Percentiles rank a stretch among this genome's conserved stretches.
Evolutionary conservation across 2,113 vertebrate genomes (phyloP).

Genomic region (Archocentrus centrarchus): DNA sequence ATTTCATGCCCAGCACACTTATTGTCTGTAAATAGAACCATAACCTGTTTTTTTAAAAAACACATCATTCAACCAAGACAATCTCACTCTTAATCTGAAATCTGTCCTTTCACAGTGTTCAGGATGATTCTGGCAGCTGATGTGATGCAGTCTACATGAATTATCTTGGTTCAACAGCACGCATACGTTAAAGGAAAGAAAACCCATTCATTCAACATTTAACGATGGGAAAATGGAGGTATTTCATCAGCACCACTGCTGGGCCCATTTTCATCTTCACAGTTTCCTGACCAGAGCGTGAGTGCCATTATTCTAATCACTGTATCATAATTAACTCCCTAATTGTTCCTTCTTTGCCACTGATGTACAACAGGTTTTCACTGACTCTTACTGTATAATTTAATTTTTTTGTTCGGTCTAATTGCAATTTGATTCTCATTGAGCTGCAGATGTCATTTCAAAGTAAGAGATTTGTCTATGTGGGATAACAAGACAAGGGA

Average conservation of each 20-base stretch:
- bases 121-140: background rate
- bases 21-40: conserved; percentile 6
- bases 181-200: background rate
- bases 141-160: background rate
- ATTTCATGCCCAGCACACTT: conserved; percentile 15
- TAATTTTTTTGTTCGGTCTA: background rate
- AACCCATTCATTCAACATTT: conserved; percentile 9
- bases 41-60: background rate
- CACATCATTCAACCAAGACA: background rate
- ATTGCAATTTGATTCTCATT: conserved; percentile 1
- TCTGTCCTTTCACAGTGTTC: background rate
- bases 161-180: background rate
- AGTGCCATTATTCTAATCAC: conserved; percentile 7
- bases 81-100: background rate
- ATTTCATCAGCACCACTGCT: conserved; percentile 1
- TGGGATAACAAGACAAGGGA: too few species aligned
- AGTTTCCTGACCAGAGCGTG: conserved; percentile 1
- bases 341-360: background rate
- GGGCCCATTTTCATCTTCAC: conserved; percentile 7
- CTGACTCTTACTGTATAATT: background rate
- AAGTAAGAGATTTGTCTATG: background rate
- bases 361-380: conserved; percentile 2
- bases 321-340: background rate
- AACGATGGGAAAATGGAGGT: background rate
- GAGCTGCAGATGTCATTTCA: background rate